Conservation (phyloP, 2,888 invertebrate genomes). For the Hypercompe scribonia region DNA sequence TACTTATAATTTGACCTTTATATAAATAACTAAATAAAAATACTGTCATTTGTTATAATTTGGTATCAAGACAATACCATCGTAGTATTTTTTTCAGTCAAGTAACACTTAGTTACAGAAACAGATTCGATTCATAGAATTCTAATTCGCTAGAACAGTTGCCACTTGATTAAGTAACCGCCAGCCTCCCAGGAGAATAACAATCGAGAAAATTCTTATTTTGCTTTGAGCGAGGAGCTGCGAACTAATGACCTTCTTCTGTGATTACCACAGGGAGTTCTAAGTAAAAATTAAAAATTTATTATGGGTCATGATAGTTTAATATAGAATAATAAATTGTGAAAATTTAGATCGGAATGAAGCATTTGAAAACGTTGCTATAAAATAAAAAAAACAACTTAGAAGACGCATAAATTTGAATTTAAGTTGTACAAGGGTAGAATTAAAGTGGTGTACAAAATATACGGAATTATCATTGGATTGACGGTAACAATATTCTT, state of each 20-base stretch:
- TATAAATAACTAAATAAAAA: no score
- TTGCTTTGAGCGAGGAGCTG: neutral
- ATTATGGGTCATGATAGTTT: neutral
- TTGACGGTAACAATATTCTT: neutral
- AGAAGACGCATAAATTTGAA: no score
- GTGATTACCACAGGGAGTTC: neutral
- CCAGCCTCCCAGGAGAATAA: constrained; percentile 7
- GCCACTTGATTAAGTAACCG: constrained; percentile 17
- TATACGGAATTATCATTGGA: neutral
- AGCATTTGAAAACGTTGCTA: neutral
- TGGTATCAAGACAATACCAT: neutral
- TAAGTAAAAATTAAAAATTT: neutral
- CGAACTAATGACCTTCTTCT: neutral
- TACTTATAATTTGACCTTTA: no score
- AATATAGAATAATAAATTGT: neutral
- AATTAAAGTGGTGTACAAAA: no score
- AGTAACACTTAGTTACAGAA: neutral
- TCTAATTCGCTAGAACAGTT: constrained; percentile 7
- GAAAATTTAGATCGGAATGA: neutral
- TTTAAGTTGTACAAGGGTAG: no score
- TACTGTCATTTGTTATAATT: neutral
- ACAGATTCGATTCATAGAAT: constrained; percentile 4
- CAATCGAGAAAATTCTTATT: constrained; percentile 10
- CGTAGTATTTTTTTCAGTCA: neutral
- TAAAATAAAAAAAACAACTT: neutral